A percentile compares a stretch with the other conserved stretches of the same genome.
phyloP scores from a whole-genome alignment of 2,888 invertebrate species.

The Amphipyra berbera region DNA sequence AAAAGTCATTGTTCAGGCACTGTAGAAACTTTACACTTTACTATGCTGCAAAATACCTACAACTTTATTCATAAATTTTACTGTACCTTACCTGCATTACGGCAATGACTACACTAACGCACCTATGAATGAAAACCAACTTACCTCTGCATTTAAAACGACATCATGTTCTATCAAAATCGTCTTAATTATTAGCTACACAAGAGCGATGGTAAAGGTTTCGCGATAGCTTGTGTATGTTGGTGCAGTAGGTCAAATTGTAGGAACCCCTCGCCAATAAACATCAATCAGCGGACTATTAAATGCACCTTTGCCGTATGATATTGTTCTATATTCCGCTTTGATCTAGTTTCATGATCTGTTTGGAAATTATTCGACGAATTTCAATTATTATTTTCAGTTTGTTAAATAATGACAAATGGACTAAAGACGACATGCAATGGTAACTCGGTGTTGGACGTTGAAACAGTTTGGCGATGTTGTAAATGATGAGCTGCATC shows the following conservation, averaged over 20 bases:
- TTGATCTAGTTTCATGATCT: constrained; percentile 42
- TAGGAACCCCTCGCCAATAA: constrained; percentile 72
- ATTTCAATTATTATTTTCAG: not conserved
- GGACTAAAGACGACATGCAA: too few species aligned
- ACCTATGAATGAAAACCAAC: constrained; percentile 58
- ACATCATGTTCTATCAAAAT: constrained; percentile 25
- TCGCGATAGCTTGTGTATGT: constrained; percentile 17
- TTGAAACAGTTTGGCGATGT: too few species aligned
- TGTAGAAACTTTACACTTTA: too few species aligned
- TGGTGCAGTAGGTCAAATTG: constrained; percentile 56
- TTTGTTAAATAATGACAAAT: too few species aligned
- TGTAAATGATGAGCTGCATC: too few species aligned
- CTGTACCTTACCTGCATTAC: constrained; percentile 25
- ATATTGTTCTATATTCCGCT: constrained; percentile 67
- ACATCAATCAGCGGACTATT: constrained; percentile 82
- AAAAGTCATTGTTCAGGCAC: too few species aligned
- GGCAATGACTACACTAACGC: constrained; percentile 54
- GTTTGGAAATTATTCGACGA: not conserved
- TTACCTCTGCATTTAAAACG: constrained; percentile 3
- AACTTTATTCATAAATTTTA: constrained; percentile 1
- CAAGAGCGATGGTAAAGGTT: constrained; percentile 25
- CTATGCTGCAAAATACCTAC: too few species aligned
- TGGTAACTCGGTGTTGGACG: too few species aligned
- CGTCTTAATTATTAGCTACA: not conserved
- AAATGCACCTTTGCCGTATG: constrained; percentile 80